Conservation (phyloP, 2,797 vertebrate genomes). For the Pseudochaenichthys georgianus region DNA sequence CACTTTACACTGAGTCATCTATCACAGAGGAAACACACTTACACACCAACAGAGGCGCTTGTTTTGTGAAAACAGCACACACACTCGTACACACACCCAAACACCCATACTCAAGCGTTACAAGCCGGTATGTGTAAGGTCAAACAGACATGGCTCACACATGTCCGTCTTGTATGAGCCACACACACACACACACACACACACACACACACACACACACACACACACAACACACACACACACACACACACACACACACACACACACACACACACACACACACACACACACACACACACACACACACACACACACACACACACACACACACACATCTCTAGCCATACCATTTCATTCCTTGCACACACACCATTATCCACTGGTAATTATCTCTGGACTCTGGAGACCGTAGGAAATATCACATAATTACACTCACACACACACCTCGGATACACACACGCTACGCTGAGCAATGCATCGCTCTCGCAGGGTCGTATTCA, state of each 20-base stretch:
- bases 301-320: neutral
- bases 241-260: no score
- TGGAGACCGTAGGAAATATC: conserved; percentile 30
- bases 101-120: neutral
- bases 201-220: neutral
- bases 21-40: conserved; percentile 45
- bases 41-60: neutral
- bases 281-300: no score
- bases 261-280: no score
- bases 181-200: no score
- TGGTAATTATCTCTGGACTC: conserved; percentile 43
- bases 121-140: no score
- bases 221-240: conserved; percentile 3
- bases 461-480: conserved; percentile 7
- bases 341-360: neutral
- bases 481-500: neutral
- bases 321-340: neutral
- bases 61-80: neutral
- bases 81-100: neutral
- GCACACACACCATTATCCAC: conserved; percentile 15
- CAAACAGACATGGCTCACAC: neutral
- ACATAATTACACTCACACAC: conserved; percentile 41
- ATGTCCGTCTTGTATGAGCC: neutral
- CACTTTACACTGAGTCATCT: conserved; percentile 64
- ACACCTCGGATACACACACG: conserved; percentile 2